Evolutionary conservation across 2,888 invertebrate species (phyloP), one percentile per base, ranked within the genome.

Genomic region (Euplexia lucipara): DNA sequence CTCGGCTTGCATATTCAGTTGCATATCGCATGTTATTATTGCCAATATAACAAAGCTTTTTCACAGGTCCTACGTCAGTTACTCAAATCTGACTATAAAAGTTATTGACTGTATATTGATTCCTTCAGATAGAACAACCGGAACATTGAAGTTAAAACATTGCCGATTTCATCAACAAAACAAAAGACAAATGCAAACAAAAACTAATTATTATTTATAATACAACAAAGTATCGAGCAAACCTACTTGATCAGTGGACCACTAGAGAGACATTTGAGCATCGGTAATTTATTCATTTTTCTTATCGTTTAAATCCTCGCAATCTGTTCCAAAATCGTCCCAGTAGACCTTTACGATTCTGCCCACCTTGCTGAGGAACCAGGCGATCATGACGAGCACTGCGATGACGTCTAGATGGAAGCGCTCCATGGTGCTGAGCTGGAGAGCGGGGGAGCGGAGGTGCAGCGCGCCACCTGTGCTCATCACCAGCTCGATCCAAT

Each of bases 361-460:
- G 0, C 83, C 26, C 0, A 91, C 86, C 60, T 90, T 91, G 3
- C 85, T 78, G 5, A 88, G 52, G 76, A 91, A 89, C 91, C 90
- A 91, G 10, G 84, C 44, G 4, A 87, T n/a, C 71, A 90, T 60
- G 10, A 82, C 18, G 0, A 79, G 9, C 16, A 88, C 41, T 0
- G 78, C 70, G 0, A 86, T 58, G 1, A 88, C 60, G 65, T 92
- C 91, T 12, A 90, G 58, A 37, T 90, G 77, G 35, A 84, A 77
- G 35, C 83, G 78, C 52, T 90, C 85, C 20, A 83, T 44, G 9
- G 63, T 53, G 3, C 84, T 78, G 14, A 90, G 75, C 12, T 66
- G 72, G 0, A 86, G 67, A 0, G 87, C 87, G 0, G 88, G 86
- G 0, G 90, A 88, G 10, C 86, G 88, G 2, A 91, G 86, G 52